phyloP scores from a whole-genome alignment of 30 jellyfish, hydroid and myxozoan species.

The Aurelia aurita region DNA sequence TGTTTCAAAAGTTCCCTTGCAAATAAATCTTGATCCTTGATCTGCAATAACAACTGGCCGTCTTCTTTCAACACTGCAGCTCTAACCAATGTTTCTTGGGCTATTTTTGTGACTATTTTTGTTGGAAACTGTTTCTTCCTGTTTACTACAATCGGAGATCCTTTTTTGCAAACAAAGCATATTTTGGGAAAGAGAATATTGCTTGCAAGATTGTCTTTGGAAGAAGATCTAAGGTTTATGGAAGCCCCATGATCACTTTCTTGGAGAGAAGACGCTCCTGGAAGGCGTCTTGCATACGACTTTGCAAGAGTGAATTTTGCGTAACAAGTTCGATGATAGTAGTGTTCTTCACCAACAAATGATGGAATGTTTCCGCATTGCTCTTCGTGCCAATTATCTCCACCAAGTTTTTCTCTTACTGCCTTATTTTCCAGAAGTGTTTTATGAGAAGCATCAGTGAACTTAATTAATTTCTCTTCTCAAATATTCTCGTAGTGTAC shows the following conservation, averaged over 20 bases:
- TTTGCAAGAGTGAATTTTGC: constrained; percentile 27
- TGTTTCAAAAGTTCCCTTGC: constrained; percentile 19
- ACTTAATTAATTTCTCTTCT: neutral
- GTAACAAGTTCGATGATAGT: constrained; percentile 13
- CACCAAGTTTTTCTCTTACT: neutral
- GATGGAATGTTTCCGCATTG: neutral
- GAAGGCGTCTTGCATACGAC: constrained; percentile 3
- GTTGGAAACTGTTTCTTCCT: constrained; percentile 13
- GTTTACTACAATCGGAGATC: neutral
- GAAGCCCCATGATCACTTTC: constrained; percentile 17
- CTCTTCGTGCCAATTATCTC: constrained; percentile 10
- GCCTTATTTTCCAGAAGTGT: constrained; percentile 8
- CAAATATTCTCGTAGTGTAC: neutral
- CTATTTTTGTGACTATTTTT: neutral
- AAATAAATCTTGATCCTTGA: constrained; percentile 2
- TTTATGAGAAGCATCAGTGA: constrained; percentile 16
- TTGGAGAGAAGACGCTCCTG: neutral
- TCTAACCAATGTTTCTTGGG: neutral
- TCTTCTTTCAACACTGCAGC: constrained; percentile 4
- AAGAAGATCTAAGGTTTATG: constrained; percentile 3
- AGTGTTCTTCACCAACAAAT: too few relatives aligned
- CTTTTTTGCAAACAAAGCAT: constrained; percentile 4
- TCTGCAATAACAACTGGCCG: neutral
- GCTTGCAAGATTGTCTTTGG: neutral
- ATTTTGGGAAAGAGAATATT: too few relatives aligned